Base-by-base conservation (phyloP, 2,797 vertebrate species). In the Telmatherina bonti region DNA sequence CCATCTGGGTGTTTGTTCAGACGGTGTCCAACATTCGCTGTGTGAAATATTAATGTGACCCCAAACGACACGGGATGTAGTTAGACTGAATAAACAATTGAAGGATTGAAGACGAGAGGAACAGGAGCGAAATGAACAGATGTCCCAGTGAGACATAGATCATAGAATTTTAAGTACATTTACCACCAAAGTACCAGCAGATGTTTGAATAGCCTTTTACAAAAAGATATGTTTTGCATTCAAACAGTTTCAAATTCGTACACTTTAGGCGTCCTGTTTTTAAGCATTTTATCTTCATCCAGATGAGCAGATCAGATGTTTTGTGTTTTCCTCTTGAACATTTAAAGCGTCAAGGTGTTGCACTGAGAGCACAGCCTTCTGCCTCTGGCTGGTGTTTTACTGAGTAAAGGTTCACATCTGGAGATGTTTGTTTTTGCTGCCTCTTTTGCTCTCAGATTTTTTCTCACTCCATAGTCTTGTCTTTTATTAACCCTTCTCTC, bases 271-370 rank as follows among this genome's bases (percentile, higher is more conserved):
- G n/a, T n/a, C n/a, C n/a, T n/a, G n/a, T n/a, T n/a, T n/a, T n/a
- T n/a, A 69, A 88, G 82, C 72, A 54, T 69, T 82, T 85, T 71
- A 70, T 65, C 78, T 54, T 45, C 18, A 79, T 83, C 84, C 87
- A 88, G 83, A 43, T 52, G 60, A 51, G 60, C 67, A 54, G 52
- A 82, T 85, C 74, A 62, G 62, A 65, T 84, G 49, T 56, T 72
- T 52, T 74, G 51, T 1, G 1, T 33, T 62, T 83, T 87, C 54
- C 85, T 87, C 79, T 18, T 7, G 82, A 81, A 78, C 74, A 67
- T 88, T 81, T 74, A 59, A 78, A 82, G 76, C 68, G 78, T 81
- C 61, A 71, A 76, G 79, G 72, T 76, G 58, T 53, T 82, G 62
- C 53, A 63, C 67, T 18, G n/a, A 60, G 62, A 84, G 68, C 59